Evolutionary conservation across 2,888 invertebrate species (phyloP).

Genomic region (Yponomeuta evonymella): DNA sequence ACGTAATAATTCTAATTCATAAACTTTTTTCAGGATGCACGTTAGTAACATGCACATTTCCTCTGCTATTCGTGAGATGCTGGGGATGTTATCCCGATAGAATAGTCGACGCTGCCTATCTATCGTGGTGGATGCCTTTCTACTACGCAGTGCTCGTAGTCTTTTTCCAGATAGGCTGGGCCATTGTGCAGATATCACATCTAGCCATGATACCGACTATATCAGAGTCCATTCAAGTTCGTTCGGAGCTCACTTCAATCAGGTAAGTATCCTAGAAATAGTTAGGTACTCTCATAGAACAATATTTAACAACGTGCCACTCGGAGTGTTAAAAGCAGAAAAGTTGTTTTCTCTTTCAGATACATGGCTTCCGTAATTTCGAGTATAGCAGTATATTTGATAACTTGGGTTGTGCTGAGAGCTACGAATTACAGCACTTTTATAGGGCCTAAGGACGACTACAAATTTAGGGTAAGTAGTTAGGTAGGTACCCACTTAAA

Average conservation of each 20-base stretch:
- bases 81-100: slow-evolving; percentile 67
- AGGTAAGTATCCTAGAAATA: slow-evolving; percentile 65
- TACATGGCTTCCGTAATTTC: slow-evolving; percentile 93
- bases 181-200: slow-evolving; percentile 94
- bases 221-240: slow-evolving; percentile 80
- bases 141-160: slow-evolving; percentile 78
- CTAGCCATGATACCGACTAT: slow-evolving; percentile 92
- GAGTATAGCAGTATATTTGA: slow-evolving; percentile 88
- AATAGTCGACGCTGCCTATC: slow-evolving; percentile 44
- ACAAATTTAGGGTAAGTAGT: slow-evolving; percentile 80
- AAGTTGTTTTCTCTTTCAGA: slow-evolving; percentile 63
- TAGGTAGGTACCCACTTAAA: neutral
- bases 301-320: too few species aligned
- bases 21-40: slow-evolving; percentile 70
- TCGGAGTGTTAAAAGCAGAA: too few species aligned
- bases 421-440: slow-evolving; percentile 64
- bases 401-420: slow-evolving; percentile 85
- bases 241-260: slow-evolving; percentile 87
- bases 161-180: slow-evolving; percentile 96
- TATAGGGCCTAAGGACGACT: slow-evolving; percentile 80
- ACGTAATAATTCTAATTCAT: too few species aligned
- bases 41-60: slow-evolving; percentile 84
- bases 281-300: neutral
- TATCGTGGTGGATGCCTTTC: slow-evolving; percentile 70
- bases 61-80: slow-evolving; percentile 85